Evolutionary conservation across 1,140 invertebrate genomes (phyloP).

Genomic region (Psilanteris sp.): DNA sequence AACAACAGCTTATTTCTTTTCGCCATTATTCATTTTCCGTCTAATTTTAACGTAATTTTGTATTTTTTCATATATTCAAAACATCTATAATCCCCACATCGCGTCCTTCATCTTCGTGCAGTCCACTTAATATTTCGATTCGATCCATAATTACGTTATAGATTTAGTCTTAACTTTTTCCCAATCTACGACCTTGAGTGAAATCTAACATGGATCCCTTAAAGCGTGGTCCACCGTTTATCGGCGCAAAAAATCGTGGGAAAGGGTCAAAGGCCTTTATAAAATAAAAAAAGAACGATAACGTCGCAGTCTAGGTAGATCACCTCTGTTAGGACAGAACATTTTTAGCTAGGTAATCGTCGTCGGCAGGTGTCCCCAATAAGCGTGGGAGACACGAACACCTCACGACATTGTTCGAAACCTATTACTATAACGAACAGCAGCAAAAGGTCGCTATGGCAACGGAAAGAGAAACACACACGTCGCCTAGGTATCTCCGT

Average conservation of each 20-base stretch:
- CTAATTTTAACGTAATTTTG: too few relatives aligned
- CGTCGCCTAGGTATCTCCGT: slow-evolving; percentile 49
- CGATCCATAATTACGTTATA: too few relatives aligned
- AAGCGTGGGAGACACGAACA: slow-evolving; percentile 75
- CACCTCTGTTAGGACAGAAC: slow-evolving; percentile 21
- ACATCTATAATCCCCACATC: too few relatives aligned
- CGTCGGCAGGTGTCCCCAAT: slow-evolving; percentile 74
- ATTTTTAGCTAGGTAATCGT: slow-evolving; percentile 71
- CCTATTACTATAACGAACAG: slow-evolving; percentile 74
- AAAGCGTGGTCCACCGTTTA: background rate
- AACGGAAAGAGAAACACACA: slow-evolving; percentile 75
- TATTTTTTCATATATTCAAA: too few relatives aligned
- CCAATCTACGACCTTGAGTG: too few relatives aligned
- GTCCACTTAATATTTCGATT: too few relatives aligned
- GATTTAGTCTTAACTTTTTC: too few relatives aligned
- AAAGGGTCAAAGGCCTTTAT: slow-evolving; percentile 12
- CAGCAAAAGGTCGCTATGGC: slow-evolving; percentile 69
- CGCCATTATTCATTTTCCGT: too few relatives aligned
- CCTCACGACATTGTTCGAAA: slow-evolving; percentile 70
- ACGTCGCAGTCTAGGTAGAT: slow-evolving; percentile 6
- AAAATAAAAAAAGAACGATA: background rate
- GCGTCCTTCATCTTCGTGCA: too few relatives aligned
- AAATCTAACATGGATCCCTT: too few relatives aligned
- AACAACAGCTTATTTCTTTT: too few relatives aligned
- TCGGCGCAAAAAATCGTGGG: slow-evolving; percentile 12